Evolutionary conservation across 2,797 vertebrate species (phyloP).

Genomic region (Odontamblyopus rebecca): DNA sequence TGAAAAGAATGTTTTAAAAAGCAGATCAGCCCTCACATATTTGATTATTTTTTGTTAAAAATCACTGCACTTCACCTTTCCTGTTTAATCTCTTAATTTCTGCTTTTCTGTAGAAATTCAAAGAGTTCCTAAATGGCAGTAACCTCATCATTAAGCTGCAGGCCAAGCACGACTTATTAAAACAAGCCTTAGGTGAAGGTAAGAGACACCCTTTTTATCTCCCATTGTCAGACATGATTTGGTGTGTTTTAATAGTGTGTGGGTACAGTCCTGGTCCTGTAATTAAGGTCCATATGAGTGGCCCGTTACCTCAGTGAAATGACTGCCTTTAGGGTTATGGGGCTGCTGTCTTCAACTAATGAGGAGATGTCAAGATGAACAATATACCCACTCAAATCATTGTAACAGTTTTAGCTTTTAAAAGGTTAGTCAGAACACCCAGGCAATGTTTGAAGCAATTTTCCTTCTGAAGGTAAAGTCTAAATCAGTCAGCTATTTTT

Average conservation of each 20-base stretch:
- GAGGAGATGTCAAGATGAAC: slow-evolving; percentile 6
- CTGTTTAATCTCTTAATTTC: background rate
- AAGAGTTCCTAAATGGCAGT: slow-evolving; percentile 97
- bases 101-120: slow-evolving; percentile 87
- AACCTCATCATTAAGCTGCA: slow-evolving; percentile 99
- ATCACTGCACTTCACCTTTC: background rate
- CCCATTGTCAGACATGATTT: background rate
- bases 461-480: no score
- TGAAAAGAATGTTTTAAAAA: background rate
- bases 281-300: slow-evolving; percentile 39
- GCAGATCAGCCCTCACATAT: background rate
- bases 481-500: background rate
- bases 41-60: background rate
- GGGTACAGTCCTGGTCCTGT: slow-evolving; percentile 23
- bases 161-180: slow-evolving; percentile 97
- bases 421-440: no score
- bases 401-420: background rate
- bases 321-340: slow-evolving; percentile 17
- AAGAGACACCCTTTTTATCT: slow-evolving; percentile 55
- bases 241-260: slow-evolving; percentile 32
- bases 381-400: background rate
- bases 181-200: slow-evolving; percentile 98
- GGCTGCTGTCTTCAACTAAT: slow-evolving; percentile 36
- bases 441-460: no score
- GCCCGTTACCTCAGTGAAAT: slow-evolving; percentile 32